Conservation (phyloP, 2,113 vertebrate species). For the Ardeotis arabs region DNA sequence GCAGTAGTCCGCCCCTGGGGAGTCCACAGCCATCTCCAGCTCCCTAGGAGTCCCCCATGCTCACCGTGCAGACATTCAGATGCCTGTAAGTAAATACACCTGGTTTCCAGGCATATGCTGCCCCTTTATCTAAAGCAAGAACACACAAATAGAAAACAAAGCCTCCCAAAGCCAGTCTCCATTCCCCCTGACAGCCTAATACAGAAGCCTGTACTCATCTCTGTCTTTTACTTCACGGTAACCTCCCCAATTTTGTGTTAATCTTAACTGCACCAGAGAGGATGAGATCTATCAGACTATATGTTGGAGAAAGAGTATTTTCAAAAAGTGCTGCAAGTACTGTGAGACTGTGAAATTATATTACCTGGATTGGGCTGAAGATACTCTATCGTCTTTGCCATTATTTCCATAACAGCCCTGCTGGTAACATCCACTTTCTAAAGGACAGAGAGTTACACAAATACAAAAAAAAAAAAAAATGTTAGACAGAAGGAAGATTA, state of each 20-base stretch:
- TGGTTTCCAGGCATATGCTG: background rate
- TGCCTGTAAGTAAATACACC: background rate
- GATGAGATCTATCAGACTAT: background rate
- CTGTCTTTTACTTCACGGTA: rapidly evolving
- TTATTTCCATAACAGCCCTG: conserved; percentile 95
- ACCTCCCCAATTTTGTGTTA: background rate
- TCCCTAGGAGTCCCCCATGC: rapidly evolving
- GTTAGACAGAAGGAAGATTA: background rate
- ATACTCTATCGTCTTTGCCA: conserved; percentile 97
- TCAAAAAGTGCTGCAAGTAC: background rate
- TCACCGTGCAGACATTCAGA: background rate
- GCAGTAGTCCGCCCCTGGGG: background rate
- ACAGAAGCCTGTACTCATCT: background rate
- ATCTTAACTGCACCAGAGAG: background rate
- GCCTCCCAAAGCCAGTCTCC: background rate
- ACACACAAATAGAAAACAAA: background rate
- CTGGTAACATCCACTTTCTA: conserved; percentile 94
- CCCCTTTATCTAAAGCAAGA: background rate
- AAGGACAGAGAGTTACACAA: background rate
- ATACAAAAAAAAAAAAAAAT: background rate
- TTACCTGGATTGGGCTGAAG: conserved; percentile 99
- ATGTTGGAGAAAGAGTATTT: background rate
- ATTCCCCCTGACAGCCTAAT: background rate
- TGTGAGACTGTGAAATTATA: background rate
- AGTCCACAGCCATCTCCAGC: background rate